Evolutionary conservation across 2,888 invertebrate genomes (phyloP).

Genomic region (Chloroclysta siterata): DNA sequence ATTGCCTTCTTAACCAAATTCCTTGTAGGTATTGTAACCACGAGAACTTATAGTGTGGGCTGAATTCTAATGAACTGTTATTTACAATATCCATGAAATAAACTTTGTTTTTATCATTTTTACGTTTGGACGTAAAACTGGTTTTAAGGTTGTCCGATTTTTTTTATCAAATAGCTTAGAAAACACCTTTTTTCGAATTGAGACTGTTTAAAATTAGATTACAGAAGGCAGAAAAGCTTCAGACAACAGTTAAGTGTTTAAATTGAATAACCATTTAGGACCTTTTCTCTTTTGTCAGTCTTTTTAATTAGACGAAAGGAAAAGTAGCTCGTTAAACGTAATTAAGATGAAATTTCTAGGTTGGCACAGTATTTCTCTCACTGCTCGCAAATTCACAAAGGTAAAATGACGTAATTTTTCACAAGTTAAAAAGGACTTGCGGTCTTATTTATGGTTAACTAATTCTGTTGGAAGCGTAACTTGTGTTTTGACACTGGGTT

Average conservation of each 20-base stretch:
- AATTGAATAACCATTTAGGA: background rate
- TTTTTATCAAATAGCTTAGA: too few species aligned
- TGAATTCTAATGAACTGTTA: too few species aligned
- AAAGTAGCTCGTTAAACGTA: constrained; percentile 3
- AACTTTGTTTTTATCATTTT: too few species aligned
- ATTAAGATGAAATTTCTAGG: background rate
- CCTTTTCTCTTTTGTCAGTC: constrained; percentile 1
- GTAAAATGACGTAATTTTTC: constrained; percentile 4
- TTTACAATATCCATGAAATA: too few species aligned
- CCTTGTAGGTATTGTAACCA: background rate
- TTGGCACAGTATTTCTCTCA: background rate
- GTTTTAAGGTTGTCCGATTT: too few species aligned
- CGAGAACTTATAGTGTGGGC: too few species aligned
- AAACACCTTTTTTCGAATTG: too few species aligned
- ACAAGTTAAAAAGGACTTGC: background rate
- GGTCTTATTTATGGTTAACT: background rate
- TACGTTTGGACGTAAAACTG: too few species aligned
- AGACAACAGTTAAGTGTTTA: background rate
- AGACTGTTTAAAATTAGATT: background rate
- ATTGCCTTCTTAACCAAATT: too few species aligned
- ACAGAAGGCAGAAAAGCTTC: background rate
- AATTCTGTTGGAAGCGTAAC: background rate
- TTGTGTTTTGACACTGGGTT: background rate
- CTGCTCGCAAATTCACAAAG: constrained; percentile 1
- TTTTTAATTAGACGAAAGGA: constrained; percentile 1